Percentiles rank a stretch among this genome's conserved stretches.
phyloP scores from a whole-genome alignment of 1,140 invertebrate genomes.

The Drosophila hydei region DNA sequence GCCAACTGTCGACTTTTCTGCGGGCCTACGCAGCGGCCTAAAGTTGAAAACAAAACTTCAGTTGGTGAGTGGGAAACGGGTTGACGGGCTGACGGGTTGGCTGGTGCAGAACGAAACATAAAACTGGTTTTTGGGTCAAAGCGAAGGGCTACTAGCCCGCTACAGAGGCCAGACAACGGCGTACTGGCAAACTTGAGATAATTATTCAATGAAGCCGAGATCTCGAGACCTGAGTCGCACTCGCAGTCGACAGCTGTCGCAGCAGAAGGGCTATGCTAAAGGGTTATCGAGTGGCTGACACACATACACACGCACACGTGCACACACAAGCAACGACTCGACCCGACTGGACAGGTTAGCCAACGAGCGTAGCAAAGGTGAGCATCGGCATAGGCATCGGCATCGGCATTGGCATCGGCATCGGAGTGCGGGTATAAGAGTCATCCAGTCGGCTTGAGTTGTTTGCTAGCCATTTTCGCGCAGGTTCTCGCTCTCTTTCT shows the following conservation, averaged over 20 bases:
- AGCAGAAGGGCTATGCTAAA: slow-evolving; percentile 40
- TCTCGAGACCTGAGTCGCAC: slow-evolving; percentile 24
- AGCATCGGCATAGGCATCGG: too few species aligned
- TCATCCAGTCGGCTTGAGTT: not conserved
- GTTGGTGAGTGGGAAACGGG: slow-evolving; percentile 50
- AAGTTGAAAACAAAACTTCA: slow-evolving; percentile 40
- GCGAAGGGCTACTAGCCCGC: slow-evolving; percentile 49
- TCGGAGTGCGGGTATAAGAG: slow-evolving; percentile 34
- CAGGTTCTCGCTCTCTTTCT: slow-evolving; percentile 28
- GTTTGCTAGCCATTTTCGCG: slow-evolving; percentile 23
- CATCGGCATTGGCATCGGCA: not conserved
- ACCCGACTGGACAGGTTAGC: slow-evolving; percentile 44
- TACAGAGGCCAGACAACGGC: slow-evolving; percentile 37
- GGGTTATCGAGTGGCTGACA: slow-evolving; percentile 44
- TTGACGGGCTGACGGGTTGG: slow-evolving; percentile 70
- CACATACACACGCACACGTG: slow-evolving; percentile 10
- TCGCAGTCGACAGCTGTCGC: slow-evolving; percentile 28
- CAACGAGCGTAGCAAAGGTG: slow-evolving; percentile 33
- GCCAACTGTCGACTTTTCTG: slow-evolving; percentile 18
- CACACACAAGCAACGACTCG: slow-evolving; percentile 3
- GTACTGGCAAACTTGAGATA: slow-evolving; percentile 76
- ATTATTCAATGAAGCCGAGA: slow-evolving; percentile 76
- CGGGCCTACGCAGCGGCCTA: slow-evolving; percentile 38
- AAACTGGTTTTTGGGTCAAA: slow-evolving; percentile 79
- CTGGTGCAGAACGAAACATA: slow-evolving; percentile 52